Evolutionary conservation across 1,140 invertebrate species (phyloP).

Genomic region (Zophobas atratus): DNA sequence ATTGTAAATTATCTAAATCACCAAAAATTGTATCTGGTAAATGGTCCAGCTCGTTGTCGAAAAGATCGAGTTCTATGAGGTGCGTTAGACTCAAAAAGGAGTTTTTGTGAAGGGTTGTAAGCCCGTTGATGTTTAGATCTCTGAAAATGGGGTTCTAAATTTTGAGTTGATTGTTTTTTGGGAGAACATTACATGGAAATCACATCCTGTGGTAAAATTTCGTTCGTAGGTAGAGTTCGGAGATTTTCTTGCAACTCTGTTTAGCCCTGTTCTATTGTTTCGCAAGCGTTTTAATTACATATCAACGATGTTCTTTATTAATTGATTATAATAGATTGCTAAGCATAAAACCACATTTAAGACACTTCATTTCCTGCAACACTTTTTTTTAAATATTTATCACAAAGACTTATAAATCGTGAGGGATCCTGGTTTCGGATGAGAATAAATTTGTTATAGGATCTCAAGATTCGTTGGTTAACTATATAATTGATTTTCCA

Average conservation of each 20-base stretch:
- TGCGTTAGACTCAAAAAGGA: conserved; percentile 79
- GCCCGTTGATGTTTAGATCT: conserved; percentile 81
- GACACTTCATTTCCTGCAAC: too few relatives aligned
- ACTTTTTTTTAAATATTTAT: too few relatives aligned
- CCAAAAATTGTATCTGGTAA: conserved; percentile 82
- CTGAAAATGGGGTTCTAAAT: conserved; percentile 66
- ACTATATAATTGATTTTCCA: too few relatives aligned
- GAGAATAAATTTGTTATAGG: too few relatives aligned
- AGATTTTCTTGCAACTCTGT: conserved; percentile 67
- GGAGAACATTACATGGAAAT: conserved; percentile 74
- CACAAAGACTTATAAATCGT: too few relatives aligned
- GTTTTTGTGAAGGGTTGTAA: conserved; percentile 82
- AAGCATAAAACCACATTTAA: conserved; percentile 12
- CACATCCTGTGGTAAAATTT: conserved; percentile 80
- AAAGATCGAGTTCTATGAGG: conserved; percentile 82
- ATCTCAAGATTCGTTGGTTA: too few relatives aligned
- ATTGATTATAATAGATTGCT: conserved; percentile 40
- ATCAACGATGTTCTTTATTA: conserved; percentile 42
- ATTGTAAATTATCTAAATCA: conserved; percentile 78
- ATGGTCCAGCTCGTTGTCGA: conserved; percentile 84
- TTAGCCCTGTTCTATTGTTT: conserved; percentile 56
- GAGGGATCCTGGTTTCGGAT: too few relatives aligned
- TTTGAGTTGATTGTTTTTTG: too few relatives aligned
- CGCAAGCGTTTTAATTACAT: conserved; percentile 55
- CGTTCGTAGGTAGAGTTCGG: conserved; percentile 74